Base-by-base conservation (phyloP, 2,113 vertebrate species). In the Nerophis lumbriciformis region DNA sequence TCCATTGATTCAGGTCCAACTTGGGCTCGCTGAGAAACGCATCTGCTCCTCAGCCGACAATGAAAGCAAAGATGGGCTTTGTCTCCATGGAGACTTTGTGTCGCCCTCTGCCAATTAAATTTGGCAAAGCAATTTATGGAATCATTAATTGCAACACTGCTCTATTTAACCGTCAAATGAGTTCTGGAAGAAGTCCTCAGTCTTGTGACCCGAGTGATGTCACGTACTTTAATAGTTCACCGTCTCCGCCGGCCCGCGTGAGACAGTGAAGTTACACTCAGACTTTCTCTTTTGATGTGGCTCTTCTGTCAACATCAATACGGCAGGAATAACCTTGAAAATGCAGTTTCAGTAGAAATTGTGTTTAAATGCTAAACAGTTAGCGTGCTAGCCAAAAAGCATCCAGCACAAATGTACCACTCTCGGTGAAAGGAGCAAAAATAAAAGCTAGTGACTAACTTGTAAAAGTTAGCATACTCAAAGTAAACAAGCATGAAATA, bases 101-200 rank as follows among this genome's bases (percentile, higher is more conserved):
- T 83, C 70, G 76, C 78, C 76, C 79, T 61, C 73, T 59, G 78
- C 71, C 82, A 81, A 78, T 86, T 80, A 82, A 69, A 87, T 87
- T 81, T 83, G 78, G 77, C 76, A 75, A 76, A 73, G 71, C 79
- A 85, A 83, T 87, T 88, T 83, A 79, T 82, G 81, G 75, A 80
- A 78, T 67, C 64, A 70, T 88, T 87, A 84, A 84, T 85, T 87
- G 82, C 81, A 72, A 83, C 71, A 65, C 75, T 82, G 83, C 79
- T 86, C 85, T 85, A 83, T 85, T 87, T 86, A 86, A 82, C 75
- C 81, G 73, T 85, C 78, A 86, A 85, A 86, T 85, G 81, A 84
- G 85, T 69, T 85, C 68, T 66, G 75, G 73, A 76, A 80, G 77
- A 74, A 61, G 68, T 79, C 65, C 77, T 77, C 70, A 13, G 73